phyloP scores from a whole-genome alignment of 2,888 invertebrate species.

The Macrosoma leucophasiata region DNA sequence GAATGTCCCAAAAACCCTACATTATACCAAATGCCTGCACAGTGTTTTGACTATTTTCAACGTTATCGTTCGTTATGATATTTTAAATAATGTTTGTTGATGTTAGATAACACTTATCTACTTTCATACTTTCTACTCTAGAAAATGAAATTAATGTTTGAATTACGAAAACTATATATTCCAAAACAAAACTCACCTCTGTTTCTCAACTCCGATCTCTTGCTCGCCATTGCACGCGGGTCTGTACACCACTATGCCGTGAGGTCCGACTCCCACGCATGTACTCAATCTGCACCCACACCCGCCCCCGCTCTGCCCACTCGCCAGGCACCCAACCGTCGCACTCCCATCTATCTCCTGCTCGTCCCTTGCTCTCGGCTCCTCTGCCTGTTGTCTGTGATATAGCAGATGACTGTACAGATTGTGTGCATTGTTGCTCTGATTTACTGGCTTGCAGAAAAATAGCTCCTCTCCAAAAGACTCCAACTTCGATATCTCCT shows the following conservation, averaged over 20 bases:
- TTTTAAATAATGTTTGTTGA: too few species aligned
- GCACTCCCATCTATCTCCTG: slow-evolving; percentile 65
- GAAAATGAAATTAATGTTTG: too few species aligned
- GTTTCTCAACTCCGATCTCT: slow-evolving; percentile 78
- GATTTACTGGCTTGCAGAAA: slow-evolving; percentile 79
- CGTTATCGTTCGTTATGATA: too few species aligned
- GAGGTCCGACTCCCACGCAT: slow-evolving; percentile 87
- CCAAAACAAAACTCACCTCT: slow-evolving; percentile 69
- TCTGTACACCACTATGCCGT: slow-evolving; percentile 84
- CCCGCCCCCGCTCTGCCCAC: slow-evolving; percentile 58
- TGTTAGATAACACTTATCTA: too few species aligned
- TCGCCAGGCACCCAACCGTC: slow-evolving; percentile 62
- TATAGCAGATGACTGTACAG: slow-evolving; percentile 83
- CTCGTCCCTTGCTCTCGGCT: slow-evolving; percentile 52
- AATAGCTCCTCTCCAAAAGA: slow-evolving; percentile 91
- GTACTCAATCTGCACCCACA: slow-evolving; percentile 68
- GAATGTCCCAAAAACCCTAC: too few species aligned
- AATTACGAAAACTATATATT: too few species aligned
- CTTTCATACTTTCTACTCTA: too few species aligned
- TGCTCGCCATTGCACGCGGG: slow-evolving; percentile 71
- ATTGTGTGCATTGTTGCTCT: slow-evolving; percentile 81
- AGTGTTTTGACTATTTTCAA: too few species aligned
- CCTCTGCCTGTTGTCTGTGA: slow-evolving; percentile 74
- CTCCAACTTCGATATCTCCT: slow-evolving; percentile 85
- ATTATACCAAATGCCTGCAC: too few species aligned